Evolutionary conservation across 2,888 invertebrate genomes (phyloP), one percentile per base, ranked within the genome.

Genomic region (Aphidoletes aphidimyza): DNA sequence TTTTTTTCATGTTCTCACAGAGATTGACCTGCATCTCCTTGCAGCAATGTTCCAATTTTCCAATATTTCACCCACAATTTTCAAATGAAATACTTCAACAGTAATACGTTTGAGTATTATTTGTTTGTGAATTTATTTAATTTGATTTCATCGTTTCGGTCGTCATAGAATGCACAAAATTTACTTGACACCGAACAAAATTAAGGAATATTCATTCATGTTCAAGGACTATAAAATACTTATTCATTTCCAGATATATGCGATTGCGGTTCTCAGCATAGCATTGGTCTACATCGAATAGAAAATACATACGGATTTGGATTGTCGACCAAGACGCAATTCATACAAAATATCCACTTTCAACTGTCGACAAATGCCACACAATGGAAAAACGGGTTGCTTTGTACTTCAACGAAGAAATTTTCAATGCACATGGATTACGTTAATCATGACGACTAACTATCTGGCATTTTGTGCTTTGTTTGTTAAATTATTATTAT

Each of bases 361-460:
- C 1, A 5, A 22, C 22, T 54, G 54, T 54, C 54, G 54, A 47
- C 47, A 54, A 54, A 54, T 26, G 2, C 22, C 17, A 9, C 1
- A 69, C 14, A 30, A 30, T 3, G 69, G n/a, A 14, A 34, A 69
- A 69, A n/a, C 17, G 69, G 30, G 30, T 30, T 30, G 69, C 34
- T 30, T 22, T 22, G 9, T 54, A 30, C 17, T 69, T 69, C 2
- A 69, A 30, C 30, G 69, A 34, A 69, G n/a, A n/a, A 69, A 30
- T 17, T 69, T 69, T 30, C 30, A 69, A 69, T 69, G 69, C 69
- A 69, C 69, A 69, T 69, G 69, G 69, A 69, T 69, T 69, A 69
- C 69, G 69, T 69, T 69, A 69, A 69, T 69, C 69, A 69, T 69
- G 69, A 69, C 69, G 69, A 69, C 69, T 69, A 69, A 69, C 69